Evolutionary conservation across 2,888 invertebrate species (phyloP), one percentile per base, ranked within the genome.

Genomic region (Psococerastis gibbosa): DNA sequence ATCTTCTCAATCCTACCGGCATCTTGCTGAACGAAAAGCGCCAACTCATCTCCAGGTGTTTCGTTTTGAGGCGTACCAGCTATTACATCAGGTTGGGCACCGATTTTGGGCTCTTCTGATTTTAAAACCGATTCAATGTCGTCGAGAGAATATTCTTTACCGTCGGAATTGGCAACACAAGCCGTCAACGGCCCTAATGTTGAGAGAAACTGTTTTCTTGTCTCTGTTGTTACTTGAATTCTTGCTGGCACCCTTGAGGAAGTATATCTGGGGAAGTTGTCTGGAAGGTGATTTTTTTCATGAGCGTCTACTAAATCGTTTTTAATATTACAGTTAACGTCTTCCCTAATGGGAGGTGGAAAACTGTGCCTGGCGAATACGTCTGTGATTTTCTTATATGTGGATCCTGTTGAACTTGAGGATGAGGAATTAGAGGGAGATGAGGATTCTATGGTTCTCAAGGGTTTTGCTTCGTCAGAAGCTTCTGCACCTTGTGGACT

Each of bases 11-110:
- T 85, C 32, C 88, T 68, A 2, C 78, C 75, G 0, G 81, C 81
- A 49, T 84, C 80, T 47, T 85, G 85, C 51, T 84, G 78, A 0
- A 85, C 87, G 55, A 89, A 88, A 41, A 80, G 78, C 0, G 79
- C 78, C 32, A 88, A 58, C 35, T 88, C 85, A 52, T 87, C 84
- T 11, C 56, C 57, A 1, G 58, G 57, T 15, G 54, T 55, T 15
- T 49, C 52, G 11, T 54, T 57, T 58, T 69, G 70, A 48, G 78
- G 78, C 1, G 79, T 79, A 1, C 79, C 84, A 38, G 79, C 80
- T 9, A 85, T 70, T 1, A 85, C 78, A 55, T 85, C 84, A 0
- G 84, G 85, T 46, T 53, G 53, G 1, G 54, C 53, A 66, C 38
- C 71, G 68, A 17, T 68, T 68, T 47, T 60, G 48, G 49, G 49